These are phyloP conservation scores for Notoglanidium macrostoma DNA, from an alignment of 2,797 vertebrate species.

Conservation along the genomic window DNA sequence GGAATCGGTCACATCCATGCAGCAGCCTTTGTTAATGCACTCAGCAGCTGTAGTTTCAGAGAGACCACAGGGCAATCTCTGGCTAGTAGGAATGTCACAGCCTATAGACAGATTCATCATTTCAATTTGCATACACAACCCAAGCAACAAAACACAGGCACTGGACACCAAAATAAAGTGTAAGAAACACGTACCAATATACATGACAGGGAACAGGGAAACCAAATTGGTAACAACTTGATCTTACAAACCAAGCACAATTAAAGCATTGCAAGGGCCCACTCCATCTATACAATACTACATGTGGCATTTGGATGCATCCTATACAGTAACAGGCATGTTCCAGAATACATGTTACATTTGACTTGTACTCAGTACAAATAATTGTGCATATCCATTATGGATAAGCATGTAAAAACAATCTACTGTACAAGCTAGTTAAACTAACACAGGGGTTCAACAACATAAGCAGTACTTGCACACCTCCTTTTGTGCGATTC, in stretches of 20 bases:
- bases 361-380: background rate
- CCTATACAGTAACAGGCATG: background rate
- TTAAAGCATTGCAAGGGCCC: background rate
- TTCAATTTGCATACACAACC: background rate
- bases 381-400: background rate
- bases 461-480: background rate
- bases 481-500: background rate
- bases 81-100: conserved; percentile 52
- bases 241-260: background rate
- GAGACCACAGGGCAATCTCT: conserved; percentile 60
- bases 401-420: background rate
- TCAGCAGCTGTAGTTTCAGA: conserved; percentile 12
- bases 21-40: conserved; percentile 67
- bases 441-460: background rate
- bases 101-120: conserved; percentile 50
- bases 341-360: background rate
- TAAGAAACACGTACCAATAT: background rate
- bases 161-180: background rate
- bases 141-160: background rate
- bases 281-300: background rate
- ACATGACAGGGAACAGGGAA: background rate
- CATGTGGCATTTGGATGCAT: background rate
- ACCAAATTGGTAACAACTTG: background rate
- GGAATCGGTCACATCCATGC: conserved; percentile 34
- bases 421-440: background rate